Conservation (phyloP, 1,140 invertebrate genomes). For the Drosophila baimaii region DNA sequence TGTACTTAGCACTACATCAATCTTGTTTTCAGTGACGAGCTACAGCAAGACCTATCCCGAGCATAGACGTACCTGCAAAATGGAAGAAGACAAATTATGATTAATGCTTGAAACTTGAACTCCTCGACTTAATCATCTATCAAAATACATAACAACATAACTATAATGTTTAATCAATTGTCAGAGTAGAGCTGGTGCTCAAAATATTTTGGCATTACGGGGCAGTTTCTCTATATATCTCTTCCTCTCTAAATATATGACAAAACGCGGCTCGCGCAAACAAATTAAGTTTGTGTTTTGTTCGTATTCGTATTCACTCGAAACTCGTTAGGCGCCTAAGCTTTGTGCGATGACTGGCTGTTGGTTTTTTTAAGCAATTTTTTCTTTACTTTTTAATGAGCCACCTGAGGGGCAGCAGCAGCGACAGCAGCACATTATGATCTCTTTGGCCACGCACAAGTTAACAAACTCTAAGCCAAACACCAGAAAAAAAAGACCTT, state of each 20-base stretch:
- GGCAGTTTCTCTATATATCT: slow-evolving; percentile 33
- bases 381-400: slow-evolving; percentile 57
- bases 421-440: slow-evolving; percentile 55
- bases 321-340: slow-evolving; percentile 66
- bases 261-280: slow-evolving; percentile 46
- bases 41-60: slow-evolving; percentile 9
- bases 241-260: slow-evolving; percentile 22
- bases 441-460: slow-evolving; percentile 71
- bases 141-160: slow-evolving; percentile 63
- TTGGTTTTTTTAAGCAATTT: slow-evolving; percentile 61
- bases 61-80: slow-evolving; percentile 62
- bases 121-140: slow-evolving; percentile 58
- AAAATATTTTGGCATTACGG: slow-evolving; percentile 65
- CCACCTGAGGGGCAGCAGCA: slow-evolving; percentile 43
- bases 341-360: slow-evolving; percentile 60
- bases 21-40: slow-evolving; percentile 27
- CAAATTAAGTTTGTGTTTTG: slow-evolving; percentile 56
- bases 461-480: slow-evolving; percentile 18
- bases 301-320: slow-evolving; percentile 17
- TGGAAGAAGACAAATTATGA: slow-evolving; percentile 60
- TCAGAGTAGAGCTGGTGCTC: slow-evolving; percentile 30
- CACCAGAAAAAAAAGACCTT: slow-evolving; percentile 22
- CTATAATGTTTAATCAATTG: slow-evolving; percentile 73
- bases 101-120: slow-evolving; percentile 52
- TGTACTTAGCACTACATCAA: slow-evolving; percentile 69